Evolutionary conservation across 2,888 invertebrate genomes (phyloP), one percentile per base, ranked within the genome.

Genomic region (Oxystoma pomonae): DNA sequence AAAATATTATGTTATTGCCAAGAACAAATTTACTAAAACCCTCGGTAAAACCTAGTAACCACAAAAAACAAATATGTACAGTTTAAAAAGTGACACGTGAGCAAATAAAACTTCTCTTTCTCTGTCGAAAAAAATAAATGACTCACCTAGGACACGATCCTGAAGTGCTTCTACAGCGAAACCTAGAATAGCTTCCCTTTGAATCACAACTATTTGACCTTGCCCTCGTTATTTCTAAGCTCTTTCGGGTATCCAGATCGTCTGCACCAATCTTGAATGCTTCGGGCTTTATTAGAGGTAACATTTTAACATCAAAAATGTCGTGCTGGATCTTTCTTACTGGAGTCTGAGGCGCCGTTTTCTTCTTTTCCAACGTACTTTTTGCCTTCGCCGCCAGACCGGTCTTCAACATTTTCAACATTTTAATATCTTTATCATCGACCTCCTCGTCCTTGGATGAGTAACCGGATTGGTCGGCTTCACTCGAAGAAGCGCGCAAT

Each of bases 311-410:
- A 69, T 77, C 77, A 58, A 78, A 81, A 73, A 74, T 68, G 66
- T 78, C 74, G 1, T 77, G 71, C 65, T 76, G 75, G n/a, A 76
- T 75, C 7, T 61, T 62, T 57, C 51, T 66, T 5, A 53, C n/a
- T 5, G 53, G 7, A 1, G 49, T 57, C 2, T 66, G 62, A 22
- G 55, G 64, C 55, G 60, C 67, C 59, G 71, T 70, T 59, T 66
- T 79, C 70, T 84, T 86, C 74, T 86, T 86, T 66, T 87, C 87
- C 62, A 88, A 78, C 1, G 83, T 81, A 74, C 89, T 90, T 72
- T 89, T 89, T 1, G 91, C 91, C 78, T 91, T 90, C 66, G 89
- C 83, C 62, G 90, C 85, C 76, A 86, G 78, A 68, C 87, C 86
- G 70, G 86, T 83, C 71, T 88, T 87, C 7, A 88, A 76, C 66